Percentiles rank a stretch among this genome's conserved stretches.
These are phyloP conservation scores for Agrenia bidenticulata DNA, from an alignment of 2,888 invertebrate species.

Conservation along the genomic window DNA sequence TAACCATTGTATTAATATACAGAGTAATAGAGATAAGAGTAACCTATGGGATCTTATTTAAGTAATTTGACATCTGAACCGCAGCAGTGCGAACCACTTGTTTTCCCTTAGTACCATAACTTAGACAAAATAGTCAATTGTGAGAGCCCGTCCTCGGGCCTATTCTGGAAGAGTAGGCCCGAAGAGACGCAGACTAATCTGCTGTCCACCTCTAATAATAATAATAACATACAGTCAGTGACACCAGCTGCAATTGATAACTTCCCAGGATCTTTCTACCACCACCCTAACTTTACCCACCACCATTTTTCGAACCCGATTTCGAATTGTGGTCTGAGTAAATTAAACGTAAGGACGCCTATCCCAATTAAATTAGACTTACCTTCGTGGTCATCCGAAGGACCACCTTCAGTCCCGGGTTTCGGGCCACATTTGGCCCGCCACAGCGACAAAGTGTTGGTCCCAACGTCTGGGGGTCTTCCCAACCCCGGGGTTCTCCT, in stretches of 20 bases:
- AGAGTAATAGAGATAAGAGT: too few species aligned
- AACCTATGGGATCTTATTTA: too few species aligned
- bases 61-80: too few species aligned
- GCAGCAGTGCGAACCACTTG: not conserved
- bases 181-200: conserved; percentile 32
- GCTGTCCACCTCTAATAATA: not conserved
- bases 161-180: conserved; percentile 52
- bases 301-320: conserved; percentile 20
- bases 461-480: conserved; percentile 48
- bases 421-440: conserved; percentile 38
- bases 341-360: conserved; percentile 42
- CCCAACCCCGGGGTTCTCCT: conserved; percentile 52
- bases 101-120: conserved; percentile 3
- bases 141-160: conserved; percentile 49
- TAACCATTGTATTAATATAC: too few species aligned
- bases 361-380: conserved; percentile 46
- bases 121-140: conserved; percentile 50
- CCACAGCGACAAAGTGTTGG: conserved; percentile 52
- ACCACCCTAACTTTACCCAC: conserved; percentile 14
- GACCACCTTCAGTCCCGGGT: conserved; percentile 17
- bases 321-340: conserved; percentile 21
- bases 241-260: conserved; percentile 21
- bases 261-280: conserved; percentile 20
- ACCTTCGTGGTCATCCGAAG: conserved; percentile 42
- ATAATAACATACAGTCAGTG: conserved; percentile 23